Conservation (phyloP, 2,888 invertebrate species). For the Agrilus mali region DNA sequence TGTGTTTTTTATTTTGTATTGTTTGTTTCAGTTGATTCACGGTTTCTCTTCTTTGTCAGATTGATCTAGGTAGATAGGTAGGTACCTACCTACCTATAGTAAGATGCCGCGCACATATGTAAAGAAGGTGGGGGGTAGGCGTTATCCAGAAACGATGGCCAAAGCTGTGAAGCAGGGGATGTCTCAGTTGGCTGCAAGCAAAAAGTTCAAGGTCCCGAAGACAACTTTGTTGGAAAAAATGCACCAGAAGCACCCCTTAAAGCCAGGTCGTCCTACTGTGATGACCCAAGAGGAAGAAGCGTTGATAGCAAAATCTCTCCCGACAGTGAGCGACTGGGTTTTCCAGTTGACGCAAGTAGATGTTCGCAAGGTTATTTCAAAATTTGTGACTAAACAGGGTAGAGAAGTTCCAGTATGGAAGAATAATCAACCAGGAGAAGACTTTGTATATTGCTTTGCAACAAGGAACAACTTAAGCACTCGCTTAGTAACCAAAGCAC, state of each 20-base stretch:
- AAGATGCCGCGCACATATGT: conserved; percentile 1
- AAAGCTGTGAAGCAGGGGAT: conserved; percentile 4
- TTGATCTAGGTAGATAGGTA: background rate
- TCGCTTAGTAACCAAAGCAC: no score
- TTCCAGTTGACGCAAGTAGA: conserved; percentile 2
- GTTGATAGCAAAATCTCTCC: conserved; percentile 1
- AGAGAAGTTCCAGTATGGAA: conserved; percentile 1
- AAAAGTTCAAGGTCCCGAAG: conserved; percentile 5
- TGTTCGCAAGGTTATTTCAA: background rate
- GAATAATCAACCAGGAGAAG: conserved; percentile 1
- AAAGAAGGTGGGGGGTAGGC: background rate
- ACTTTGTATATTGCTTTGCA: conserved; percentile 4
- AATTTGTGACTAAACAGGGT: conserved; percentile 2
- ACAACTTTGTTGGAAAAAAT: conserved; percentile 5
- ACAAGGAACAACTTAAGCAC: conserved; percentile 1
- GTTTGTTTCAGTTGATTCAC: background rate
- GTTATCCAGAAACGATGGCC: background rate
- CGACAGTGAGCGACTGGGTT: conserved; percentile 2
- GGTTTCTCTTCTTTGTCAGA: background rate
- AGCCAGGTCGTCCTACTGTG: conserved; percentile 1
- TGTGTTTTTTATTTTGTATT: background rate
- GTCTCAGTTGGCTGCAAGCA: background rate
- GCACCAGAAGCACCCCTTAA: background rate
- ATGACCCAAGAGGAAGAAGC: background rate
- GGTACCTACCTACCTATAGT: background rate